A percentile compares a stretch with the other conserved stretches of the same genome.
phyloP scores from a whole-genome alignment of 2,888 invertebrate genomes.

The Tinea semifulvella region DNA sequence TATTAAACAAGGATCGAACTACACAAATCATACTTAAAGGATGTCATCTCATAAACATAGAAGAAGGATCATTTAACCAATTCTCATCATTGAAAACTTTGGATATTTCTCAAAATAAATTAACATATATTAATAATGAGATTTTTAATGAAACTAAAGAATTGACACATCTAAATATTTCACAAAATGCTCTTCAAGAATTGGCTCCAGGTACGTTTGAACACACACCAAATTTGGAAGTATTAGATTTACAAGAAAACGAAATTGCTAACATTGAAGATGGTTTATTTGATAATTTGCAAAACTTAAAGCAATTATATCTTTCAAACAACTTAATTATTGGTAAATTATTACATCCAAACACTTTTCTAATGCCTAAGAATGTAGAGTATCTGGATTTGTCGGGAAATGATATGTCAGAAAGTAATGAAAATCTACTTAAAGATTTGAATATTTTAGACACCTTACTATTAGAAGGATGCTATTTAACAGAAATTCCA shows the following conservation, averaged over 20 bases:
- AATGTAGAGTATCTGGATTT: conserved; percentile 32
- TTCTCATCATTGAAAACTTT: conserved; percentile 29
- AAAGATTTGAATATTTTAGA: conserved; percentile 28
- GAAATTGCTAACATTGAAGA: conserved; percentile 26
- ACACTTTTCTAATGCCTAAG: conserved; percentile 29
- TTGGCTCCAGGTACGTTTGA: conserved; percentile 38
- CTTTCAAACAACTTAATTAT: conserved; percentile 32
- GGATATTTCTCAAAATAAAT: conserved; percentile 36
- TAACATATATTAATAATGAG: conserved; percentile 30
- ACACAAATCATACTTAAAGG: conserved; percentile 26
- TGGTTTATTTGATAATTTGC: conserved; percentile 32
- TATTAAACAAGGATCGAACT: conserved; percentile 28
- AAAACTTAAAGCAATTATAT: conserved; percentile 31
- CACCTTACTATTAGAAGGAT: conserved; percentile 32
- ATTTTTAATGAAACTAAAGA: conserved; percentile 30
- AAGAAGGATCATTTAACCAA: conserved; percentile 30
- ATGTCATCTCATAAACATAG: conserved; percentile 28
- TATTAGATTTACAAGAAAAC: conserved; percentile 37
- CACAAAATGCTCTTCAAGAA: conserved; percentile 30
- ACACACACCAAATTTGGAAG: conserved; percentile 29
- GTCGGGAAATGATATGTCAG: conserved; percentile 37
- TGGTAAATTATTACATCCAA: conserved; percentile 28
- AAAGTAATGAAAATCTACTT: conserved; percentile 28
- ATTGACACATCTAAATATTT: conserved; percentile 33
- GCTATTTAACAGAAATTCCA: conserved; percentile 36